Evolutionary conservation across 1,140 invertebrate genomes (phyloP).

Genomic region (Drosophila virilis): DNA sequence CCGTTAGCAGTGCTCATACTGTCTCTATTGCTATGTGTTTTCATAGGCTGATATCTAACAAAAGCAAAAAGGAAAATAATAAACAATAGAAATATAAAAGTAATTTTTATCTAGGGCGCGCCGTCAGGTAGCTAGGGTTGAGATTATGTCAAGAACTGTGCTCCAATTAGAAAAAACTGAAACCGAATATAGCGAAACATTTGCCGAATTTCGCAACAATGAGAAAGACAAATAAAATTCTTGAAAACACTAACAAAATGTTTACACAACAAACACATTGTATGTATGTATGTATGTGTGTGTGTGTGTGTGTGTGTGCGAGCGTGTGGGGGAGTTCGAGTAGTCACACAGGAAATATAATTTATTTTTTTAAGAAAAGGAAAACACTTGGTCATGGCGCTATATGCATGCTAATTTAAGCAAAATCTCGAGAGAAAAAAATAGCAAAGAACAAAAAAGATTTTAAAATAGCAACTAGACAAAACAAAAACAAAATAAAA

Average conservation of each 20-base stretch:
- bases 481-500: constrained; percentile 16
- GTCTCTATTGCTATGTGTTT: too few species aligned
- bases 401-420: constrained; percentile 47
- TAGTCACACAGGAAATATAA: constrained; percentile 37
- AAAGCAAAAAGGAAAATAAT: constrained; percentile 1
- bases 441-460: constrained; percentile 4
- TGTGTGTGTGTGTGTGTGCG: not conserved
- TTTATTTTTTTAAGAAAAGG: constrained; percentile 20
- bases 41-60: constrained; percentile 32
- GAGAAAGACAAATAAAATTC: constrained; percentile 45
- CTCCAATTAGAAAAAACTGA: constrained; percentile 21
- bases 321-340: not conserved
- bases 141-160: constrained; percentile 36
- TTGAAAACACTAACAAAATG: constrained; percentile 47
- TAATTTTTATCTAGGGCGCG: constrained; percentile 34
- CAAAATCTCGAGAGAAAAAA: constrained; percentile 2
- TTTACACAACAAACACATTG: constrained; percentile 68
- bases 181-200: constrained; percentile 18
- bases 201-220: constrained; percentile 58
- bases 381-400: constrained; percentile 48
- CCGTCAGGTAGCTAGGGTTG: constrained; percentile 22
- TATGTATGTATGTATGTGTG: not conserved
- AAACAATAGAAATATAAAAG: not conserved
- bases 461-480: constrained; percentile 46
- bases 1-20: not conserved